phyloP scores from a whole-genome alignment of 2,888 invertebrate species.

The Hypsopygia costalis region DNA sequence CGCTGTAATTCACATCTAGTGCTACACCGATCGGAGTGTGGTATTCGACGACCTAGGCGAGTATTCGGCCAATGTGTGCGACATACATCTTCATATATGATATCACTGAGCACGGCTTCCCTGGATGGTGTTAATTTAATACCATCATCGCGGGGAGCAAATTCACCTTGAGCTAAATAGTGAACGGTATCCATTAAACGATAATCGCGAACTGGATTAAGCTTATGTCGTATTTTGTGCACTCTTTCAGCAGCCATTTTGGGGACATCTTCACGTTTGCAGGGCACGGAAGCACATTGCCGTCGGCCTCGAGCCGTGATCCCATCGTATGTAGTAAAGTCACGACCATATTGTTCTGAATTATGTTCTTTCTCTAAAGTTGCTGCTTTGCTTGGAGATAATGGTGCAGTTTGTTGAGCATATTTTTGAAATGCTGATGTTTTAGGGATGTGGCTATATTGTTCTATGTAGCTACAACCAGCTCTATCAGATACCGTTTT shows the following conservation, averaged over 20 bases:
- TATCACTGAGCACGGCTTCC: slow-evolving; percentile 72
- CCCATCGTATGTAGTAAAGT: slow-evolving; percentile 69
- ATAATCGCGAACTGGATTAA: slow-evolving; percentile 70
- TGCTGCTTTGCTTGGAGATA: slow-evolving; percentile 59
- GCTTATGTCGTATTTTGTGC: slow-evolving; percentile 67
- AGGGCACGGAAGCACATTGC: slow-evolving; percentile 66
- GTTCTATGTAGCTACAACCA: slow-evolving; percentile 67
- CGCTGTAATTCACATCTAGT: slow-evolving; percentile 62
- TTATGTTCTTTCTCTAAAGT: slow-evolving; percentile 67
- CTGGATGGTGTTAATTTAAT: slow-evolving; percentile 70
- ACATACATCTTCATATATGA: slow-evolving; percentile 74
- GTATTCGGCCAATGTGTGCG: slow-evolving; percentile 72
- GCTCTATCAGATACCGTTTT: slow-evolving; percentile 40
- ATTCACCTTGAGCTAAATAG: slow-evolving; percentile 73
- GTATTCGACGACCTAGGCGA: slow-evolving; percentile 52
- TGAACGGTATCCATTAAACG: slow-evolving; percentile 73
- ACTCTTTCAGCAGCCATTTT: slow-evolving; percentile 67
- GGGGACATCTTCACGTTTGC: slow-evolving; percentile 58
- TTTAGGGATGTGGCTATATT: slow-evolving; percentile 69
- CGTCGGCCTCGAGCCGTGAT: slow-evolving; percentile 66
- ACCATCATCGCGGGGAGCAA: slow-evolving; percentile 71
- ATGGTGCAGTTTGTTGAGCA: slow-evolving; percentile 50
- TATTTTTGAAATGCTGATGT: slow-evolving; percentile 69
- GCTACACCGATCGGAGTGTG: slow-evolving; percentile 51
- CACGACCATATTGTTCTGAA: slow-evolving; percentile 69